These are phyloP conservation scores for Mustela lutreola DNA, from an alignment of 2,113 vertebrate species.

Conservation along the genomic window DNA sequence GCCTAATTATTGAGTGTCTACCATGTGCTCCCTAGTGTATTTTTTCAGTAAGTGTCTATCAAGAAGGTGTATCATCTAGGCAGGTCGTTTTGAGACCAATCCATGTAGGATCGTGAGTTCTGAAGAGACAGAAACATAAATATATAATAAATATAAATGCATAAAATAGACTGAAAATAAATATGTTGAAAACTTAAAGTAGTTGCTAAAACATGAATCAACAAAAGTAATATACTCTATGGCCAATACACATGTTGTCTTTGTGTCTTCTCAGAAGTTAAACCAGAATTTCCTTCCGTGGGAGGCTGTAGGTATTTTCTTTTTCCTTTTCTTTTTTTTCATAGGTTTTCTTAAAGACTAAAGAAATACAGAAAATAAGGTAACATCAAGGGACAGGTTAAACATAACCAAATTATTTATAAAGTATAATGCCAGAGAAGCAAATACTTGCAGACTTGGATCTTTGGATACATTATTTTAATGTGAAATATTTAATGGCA, in stretches of 20 bases:
- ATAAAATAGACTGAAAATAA: background rate
- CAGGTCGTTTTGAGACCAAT: background rate
- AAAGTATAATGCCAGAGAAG: background rate
- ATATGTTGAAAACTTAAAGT: background rate
- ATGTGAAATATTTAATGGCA: background rate
- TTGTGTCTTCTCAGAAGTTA: background rate
- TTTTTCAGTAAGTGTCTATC: background rate
- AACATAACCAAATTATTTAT: background rate
- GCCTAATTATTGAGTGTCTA: background rate
- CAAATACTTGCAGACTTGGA: background rate
- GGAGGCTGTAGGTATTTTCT: background rate
- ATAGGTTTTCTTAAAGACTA: background rate
- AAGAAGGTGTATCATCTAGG: background rate
- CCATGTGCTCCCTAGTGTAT: no score
- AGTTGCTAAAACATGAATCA: background rate
- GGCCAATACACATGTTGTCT: background rate
- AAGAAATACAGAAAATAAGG: slow-evolving; percentile 2
- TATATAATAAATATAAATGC: background rate
- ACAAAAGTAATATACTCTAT: background rate
- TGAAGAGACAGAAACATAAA: background rate
- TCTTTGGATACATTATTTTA: background rate
- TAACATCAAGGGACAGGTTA: background rate
- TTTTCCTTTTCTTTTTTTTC: no score
- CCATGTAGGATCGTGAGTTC: background rate
- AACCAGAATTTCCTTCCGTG: background rate